These are phyloP conservation scores for Centropristis striata DNA, from an alignment of 2,113 vertebrate genomes.

Conservation along the genomic window DNA sequence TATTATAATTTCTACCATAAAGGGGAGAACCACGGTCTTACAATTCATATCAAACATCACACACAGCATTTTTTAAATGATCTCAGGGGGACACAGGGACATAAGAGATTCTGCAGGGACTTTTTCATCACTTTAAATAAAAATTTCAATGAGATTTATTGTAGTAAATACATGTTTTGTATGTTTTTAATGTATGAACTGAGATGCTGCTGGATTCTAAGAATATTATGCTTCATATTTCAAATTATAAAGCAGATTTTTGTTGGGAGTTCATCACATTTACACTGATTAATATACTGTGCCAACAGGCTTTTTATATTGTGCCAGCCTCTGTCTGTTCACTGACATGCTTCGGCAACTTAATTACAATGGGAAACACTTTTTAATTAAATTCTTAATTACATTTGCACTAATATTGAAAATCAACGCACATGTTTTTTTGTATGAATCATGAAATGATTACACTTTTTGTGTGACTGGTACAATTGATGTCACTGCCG, in stretches of 20 bases:
- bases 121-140: neutral
- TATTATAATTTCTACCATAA: neutral
- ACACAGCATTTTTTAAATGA: conserved; percentile 1
- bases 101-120: conserved; percentile 40
- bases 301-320: conserved; percentile 3
- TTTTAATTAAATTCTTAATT: conserved; percentile 5
- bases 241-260: neutral
- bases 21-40: conserved; percentile 2
- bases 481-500: neutral
- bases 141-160: neutral
- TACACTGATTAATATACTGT: conserved; percentile 5
- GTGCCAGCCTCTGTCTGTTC: neutral
- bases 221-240: conserved; percentile 3
- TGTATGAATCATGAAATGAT: conserved; percentile 8
- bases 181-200: conserved; percentile 16
- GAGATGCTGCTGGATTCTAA: conserved; percentile 14
- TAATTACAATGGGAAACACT: neutral
- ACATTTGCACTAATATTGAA: conserved; percentile 29
- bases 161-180: conserved; percentile 7
- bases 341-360: neutral
- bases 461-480: neutral
- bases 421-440: conserved; percentile 15
- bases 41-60: neutral
- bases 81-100: conserved; percentile 37
- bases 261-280: neutral